Evolutionary conservation across 1,140 invertebrate genomes (phyloP).

Genomic region (Paracyclopina nana): DNA sequence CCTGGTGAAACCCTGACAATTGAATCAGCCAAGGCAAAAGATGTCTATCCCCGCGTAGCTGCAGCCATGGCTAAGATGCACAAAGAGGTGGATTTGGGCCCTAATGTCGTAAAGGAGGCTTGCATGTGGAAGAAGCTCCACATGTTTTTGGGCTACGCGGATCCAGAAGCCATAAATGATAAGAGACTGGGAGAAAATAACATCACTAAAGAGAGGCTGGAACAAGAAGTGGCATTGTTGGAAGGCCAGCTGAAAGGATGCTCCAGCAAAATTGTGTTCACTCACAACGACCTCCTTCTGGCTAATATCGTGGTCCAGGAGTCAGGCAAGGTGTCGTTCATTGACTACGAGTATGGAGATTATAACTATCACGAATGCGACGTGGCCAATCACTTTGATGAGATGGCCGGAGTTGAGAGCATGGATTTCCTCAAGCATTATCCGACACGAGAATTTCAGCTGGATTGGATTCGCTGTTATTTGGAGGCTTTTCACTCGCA

Average conservation of each 20-base stretch:
- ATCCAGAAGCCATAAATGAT: constrained; percentile 39
- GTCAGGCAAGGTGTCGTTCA: constrained; percentile 53
- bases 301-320: constrained; percentile 75
- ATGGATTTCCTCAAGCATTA: constrained; percentile 46
- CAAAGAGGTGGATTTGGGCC: constrained; percentile 20
- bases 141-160: constrained; percentile 42
- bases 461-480: constrained; percentile 57
- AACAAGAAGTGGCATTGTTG: constrained; percentile 44
- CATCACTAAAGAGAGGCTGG: too few relatives aligned
- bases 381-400: constrained; percentile 93
- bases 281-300: constrained; percentile 90
- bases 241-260: constrained; percentile 40
- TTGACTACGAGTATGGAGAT: constrained; percentile 91
- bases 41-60: constrained; percentile 53
- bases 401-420: constrained; percentile 65
- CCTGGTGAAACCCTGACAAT: constrained; percentile 54
- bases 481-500: constrained; percentile 38
- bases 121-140: constrained; percentile 46
- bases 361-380: constrained; percentile 89
- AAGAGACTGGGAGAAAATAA: constrained; percentile 41
- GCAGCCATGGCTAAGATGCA: constrained; percentile 55
- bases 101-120: constrained; percentile 10
- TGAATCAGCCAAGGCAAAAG: constrained; percentile 41
- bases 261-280: constrained; percentile 68
- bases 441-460: constrained; percentile 56